Evolutionary conservation across 2,113 vertebrate genomes (phyloP), one percentile per base, ranked within the genome.

Genomic region (Rhinichthys klamathensis): DNA sequence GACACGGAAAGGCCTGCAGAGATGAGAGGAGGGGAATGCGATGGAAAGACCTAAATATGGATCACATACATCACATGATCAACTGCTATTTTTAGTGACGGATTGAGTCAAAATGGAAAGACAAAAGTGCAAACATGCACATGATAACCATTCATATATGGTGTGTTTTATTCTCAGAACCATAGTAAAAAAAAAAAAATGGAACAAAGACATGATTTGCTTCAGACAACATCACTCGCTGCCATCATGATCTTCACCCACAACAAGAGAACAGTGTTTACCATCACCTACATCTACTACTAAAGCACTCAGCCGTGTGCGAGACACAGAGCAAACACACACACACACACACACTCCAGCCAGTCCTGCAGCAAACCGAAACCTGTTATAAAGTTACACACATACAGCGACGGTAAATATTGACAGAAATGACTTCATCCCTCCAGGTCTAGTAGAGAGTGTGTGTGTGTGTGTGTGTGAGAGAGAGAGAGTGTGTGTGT

Each of bases 381-480:
- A 89, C 85, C 73, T 80, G 58, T 23, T 77, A 58, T 84, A 87
- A 30, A 41, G n/a, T 46, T 32, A 69, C 84, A 83, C 54, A 79
- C 51, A 73, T n/a, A 88, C 65, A 80, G 18, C 2, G 49, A 72
- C 35, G 32, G 72, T 70, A 88, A 90, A 91, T 87, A 88, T 86
- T 89, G 79, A 35, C 69, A 82, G 46, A 81, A 70, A 85, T 87
- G 78, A 84, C 25, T 79, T 83, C 63, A 88, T 80, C 49, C 25
- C 27, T 49, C 1, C n/a, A 56, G 73, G 25, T 30, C 41, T 44
- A 25, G 85, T 27, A 77, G 25, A 88, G 84, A 13, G 51, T 32
- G 8, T 56, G 56, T 61, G 35, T 25, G 44, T 63, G 84, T 86
- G 61, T 77, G 60, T 80, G 58, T 63, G n/a, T 51, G 13, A 16